Evolutionary conservation across 2,888 invertebrate genomes (phyloP).

Genomic region (Cyclophora albipunctata): DNA sequence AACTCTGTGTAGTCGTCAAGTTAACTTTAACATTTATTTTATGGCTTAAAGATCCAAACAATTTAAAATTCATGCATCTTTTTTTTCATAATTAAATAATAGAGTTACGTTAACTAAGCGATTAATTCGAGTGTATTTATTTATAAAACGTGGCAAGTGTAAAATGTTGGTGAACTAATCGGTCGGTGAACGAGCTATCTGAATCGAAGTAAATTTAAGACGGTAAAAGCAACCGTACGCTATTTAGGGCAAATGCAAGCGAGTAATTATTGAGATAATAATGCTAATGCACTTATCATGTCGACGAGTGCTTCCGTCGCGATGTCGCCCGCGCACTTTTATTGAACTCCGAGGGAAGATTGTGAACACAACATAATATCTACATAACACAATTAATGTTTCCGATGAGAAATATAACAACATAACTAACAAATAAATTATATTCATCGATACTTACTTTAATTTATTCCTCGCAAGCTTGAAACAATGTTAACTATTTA

Average conservation of each 20-base stretch:
- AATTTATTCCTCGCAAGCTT: too few species aligned
- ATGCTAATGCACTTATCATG: constrained; percentile 75
- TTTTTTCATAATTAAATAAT: neutral
- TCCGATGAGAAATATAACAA: too few species aligned
- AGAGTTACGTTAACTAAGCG: neutral
- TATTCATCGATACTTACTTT: too few species aligned
- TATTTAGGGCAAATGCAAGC: constrained; percentile 72
- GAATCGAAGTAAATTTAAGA: constrained; percentile 58
- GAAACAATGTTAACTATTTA: too few species aligned
- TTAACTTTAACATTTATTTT: neutral
- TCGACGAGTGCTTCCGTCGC: constrained; percentile 68
- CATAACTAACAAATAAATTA: too few species aligned
- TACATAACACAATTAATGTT: constrained; percentile 1
- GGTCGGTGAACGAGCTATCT: constrained; percentile 36
- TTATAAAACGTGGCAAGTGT: neutral
- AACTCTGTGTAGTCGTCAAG: constrained; percentile 10
- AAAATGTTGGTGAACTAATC: constrained; percentile 31
- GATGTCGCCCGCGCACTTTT: constrained; percentile 35
- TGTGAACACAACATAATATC: constrained; percentile 4
- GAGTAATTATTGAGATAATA: constrained; percentile 74
- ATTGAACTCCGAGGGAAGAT: constrained; percentile 37
- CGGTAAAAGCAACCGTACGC: constrained; percentile 52
- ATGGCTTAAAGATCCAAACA: neutral
- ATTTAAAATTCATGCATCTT: neutral
- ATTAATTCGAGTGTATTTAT: neutral